phyloP scores from a whole-genome alignment of 2,797 vertebrate genomes.

The Scarus forsteni region DNA sequence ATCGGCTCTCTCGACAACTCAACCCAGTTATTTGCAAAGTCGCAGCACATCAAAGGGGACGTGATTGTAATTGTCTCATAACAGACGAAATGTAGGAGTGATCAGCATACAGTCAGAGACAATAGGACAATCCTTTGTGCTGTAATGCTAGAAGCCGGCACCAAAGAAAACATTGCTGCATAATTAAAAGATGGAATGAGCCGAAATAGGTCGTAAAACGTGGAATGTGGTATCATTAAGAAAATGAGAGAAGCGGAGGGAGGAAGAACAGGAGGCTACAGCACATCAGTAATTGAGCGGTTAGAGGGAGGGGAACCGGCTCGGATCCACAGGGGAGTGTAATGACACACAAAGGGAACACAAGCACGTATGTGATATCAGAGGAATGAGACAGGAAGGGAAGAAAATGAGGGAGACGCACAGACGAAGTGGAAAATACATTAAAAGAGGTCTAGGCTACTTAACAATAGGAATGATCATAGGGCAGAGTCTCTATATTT shows the following conservation, averaged over 20 bases:
- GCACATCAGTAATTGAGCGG: constrained; percentile 60
- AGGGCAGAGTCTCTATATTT: too few species aligned
- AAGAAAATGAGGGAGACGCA: background rate
- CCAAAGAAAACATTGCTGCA: constrained; percentile 44
- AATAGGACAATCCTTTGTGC: constrained; percentile 28
- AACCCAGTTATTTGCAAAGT: constrained; percentile 64
- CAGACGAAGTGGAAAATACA: background rate
- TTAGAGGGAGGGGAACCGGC: constrained; percentile 48
- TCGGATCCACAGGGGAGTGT: constrained; percentile 36
- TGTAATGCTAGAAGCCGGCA: constrained; percentile 28
- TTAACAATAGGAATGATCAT: constrained; percentile 2
- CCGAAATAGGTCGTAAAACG: constrained; percentile 41
- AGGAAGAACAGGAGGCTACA: constrained; percentile 39
- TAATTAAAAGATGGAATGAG: constrained; percentile 55
- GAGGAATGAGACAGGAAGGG: constrained; percentile 28
- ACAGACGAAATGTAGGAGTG: constrained; percentile 43
- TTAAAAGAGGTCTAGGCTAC: constrained; percentile 2
- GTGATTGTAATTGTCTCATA: constrained; percentile 64
- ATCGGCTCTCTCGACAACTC: constrained; percentile 60
- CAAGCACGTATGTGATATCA: constrained; percentile 23
- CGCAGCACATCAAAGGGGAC: constrained; percentile 62
- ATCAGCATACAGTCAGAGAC: constrained; percentile 24
- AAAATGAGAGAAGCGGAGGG: constrained; percentile 44
- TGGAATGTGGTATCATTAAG: constrained; percentile 48
- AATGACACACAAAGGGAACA: constrained; percentile 50